Conservation (phyloP, 2,888 invertebrate genomes). For the Drosophila macrospina region DNA sequence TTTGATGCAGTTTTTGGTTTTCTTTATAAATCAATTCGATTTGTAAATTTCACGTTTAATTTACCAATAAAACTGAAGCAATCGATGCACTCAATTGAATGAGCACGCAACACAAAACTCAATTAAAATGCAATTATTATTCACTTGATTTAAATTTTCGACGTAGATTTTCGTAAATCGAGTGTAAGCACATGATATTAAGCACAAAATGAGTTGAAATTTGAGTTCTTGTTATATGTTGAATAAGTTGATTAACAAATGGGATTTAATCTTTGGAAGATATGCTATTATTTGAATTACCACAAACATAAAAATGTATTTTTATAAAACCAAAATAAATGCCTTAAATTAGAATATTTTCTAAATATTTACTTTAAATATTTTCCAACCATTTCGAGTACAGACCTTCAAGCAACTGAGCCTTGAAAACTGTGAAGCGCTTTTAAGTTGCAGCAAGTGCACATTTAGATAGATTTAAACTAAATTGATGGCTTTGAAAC, state of each 20-base stretch:
- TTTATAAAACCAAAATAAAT: no score
- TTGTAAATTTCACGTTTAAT: neutral
- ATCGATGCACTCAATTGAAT: constrained; percentile 16
- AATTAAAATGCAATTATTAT: constrained; percentile 27
- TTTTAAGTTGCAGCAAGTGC: neutral
- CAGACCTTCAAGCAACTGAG: constrained; percentile 2
- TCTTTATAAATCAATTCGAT: neutral
- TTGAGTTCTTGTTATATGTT: neutral
- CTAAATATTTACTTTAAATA: neutral
- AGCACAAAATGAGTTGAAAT: neutral
- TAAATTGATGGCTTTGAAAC: constrained; percentile 13
- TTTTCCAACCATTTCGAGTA: neutral
- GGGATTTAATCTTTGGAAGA: neutral
- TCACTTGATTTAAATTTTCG: constrained; percentile 32
- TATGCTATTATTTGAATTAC: no score
- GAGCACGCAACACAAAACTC: constrained; percentile 13
- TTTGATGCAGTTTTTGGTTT: neutral
- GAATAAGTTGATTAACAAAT: neutral
- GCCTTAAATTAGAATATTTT: neutral
- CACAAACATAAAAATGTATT: no score
- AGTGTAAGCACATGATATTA: constrained; percentile 20
- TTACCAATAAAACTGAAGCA: neutral
- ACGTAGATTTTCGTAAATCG: constrained; percentile 10
- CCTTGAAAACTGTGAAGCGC: neutral
- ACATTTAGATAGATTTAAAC: neutral